These are phyloP conservation scores for Brachyopa scutellaris DNA, from an alignment of 2,888 invertebrate species.

Conservation along the genomic window DNA sequence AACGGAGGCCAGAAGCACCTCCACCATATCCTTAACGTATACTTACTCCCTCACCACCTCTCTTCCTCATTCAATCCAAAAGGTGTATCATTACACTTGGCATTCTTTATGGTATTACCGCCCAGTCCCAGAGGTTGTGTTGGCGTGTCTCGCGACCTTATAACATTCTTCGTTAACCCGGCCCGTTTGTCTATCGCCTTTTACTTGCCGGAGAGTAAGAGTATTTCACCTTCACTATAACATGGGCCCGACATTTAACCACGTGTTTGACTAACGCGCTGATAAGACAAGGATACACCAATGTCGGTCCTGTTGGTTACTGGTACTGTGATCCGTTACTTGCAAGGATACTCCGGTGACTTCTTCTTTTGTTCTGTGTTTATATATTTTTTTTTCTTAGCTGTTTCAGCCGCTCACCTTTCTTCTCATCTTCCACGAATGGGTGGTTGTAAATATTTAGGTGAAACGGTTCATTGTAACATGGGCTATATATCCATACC, in stretches of 20 bases:
- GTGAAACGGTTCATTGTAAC: conserved; percentile 68
- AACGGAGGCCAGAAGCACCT: no score
- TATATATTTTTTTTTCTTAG: no score
- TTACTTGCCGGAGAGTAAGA: not conserved
- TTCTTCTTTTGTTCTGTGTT: conserved; percentile 51
- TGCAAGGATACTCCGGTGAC: conserved; percentile 51
- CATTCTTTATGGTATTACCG: conserved; percentile 56
- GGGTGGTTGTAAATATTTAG: conserved; percentile 66
- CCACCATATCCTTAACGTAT: no score
- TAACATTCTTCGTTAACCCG: conserved; percentile 59
- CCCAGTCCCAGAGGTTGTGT: conserved; percentile 59
- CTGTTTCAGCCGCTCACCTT: no score
- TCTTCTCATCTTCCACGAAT: not conserved
- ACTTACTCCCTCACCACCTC: not conserved
- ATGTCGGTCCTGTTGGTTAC: not conserved
- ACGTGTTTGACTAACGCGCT: conserved; percentile 68
- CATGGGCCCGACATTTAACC: conserved; percentile 67
- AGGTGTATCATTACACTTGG: conserved; percentile 52
- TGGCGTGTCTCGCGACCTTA: conserved; percentile 70
- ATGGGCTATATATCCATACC: no score
- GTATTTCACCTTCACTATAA: conserved; percentile 51
- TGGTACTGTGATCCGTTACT: conserved; percentile 33
- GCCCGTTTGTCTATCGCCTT: conserved; percentile 22
- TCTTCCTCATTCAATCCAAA: conserved; percentile 10
- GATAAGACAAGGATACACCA: conserved; percentile 64